Percentiles rank a stretch among this genome's conserved stretches.
Evolutionary conservation across 2,113 vertebrate species (phyloP).

Genomic region (Neolamprologus kungweensis): DNA sequence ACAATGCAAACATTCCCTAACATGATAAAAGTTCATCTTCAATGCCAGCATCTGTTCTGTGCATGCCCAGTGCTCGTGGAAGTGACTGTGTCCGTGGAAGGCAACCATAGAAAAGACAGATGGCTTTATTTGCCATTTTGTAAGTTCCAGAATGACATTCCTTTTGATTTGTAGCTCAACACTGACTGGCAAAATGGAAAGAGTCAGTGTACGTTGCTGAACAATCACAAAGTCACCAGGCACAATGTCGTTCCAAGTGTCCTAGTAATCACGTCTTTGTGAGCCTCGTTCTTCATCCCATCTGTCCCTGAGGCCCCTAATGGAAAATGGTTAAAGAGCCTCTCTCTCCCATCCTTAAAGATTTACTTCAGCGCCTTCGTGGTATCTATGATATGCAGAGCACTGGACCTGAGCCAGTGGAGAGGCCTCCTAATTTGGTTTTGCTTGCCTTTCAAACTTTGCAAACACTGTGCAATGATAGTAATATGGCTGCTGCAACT

Average conservation of each 20-base stretch:
- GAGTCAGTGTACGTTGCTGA: constrained; percentile 15
- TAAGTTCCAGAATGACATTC: constrained; percentile 36
- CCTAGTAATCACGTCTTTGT: constrained; percentile 61
- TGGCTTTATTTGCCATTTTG: constrained; percentile 57
- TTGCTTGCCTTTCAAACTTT: constrained; percentile 37
- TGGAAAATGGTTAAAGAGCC: constrained; percentile 40
- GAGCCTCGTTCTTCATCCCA: constrained; percentile 36
- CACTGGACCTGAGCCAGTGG: constrained; percentile 26
- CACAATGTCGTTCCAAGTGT: constrained; percentile 55
- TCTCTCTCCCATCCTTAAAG: constrained; percentile 18
- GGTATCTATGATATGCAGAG: constrained; percentile 55
- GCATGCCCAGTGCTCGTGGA: not conserved
- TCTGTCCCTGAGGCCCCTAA: constrained; percentile 38
- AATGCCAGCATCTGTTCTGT: constrained; percentile 17
- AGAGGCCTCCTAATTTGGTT: constrained; percentile 32
- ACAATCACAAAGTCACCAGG: constrained; percentile 51
- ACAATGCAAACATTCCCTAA: not conserved
- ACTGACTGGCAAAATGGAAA: constrained; percentile 18
- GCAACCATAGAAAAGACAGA: constrained; percentile 47
- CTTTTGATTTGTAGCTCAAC: constrained; percentile 58
- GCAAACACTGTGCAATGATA: constrained; percentile 4
- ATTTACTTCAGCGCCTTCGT: constrained; percentile 41
- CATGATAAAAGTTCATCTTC: constrained; percentile 31
- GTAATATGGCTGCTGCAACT: not conserved
- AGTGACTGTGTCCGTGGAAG: constrained; percentile 18